A percentile compares a stretch with the other conserved stretches of the same genome.
phyloP scores from a whole-genome alignment of 2,797 vertebrate species.

The Anguilla pacifica region DNA sequence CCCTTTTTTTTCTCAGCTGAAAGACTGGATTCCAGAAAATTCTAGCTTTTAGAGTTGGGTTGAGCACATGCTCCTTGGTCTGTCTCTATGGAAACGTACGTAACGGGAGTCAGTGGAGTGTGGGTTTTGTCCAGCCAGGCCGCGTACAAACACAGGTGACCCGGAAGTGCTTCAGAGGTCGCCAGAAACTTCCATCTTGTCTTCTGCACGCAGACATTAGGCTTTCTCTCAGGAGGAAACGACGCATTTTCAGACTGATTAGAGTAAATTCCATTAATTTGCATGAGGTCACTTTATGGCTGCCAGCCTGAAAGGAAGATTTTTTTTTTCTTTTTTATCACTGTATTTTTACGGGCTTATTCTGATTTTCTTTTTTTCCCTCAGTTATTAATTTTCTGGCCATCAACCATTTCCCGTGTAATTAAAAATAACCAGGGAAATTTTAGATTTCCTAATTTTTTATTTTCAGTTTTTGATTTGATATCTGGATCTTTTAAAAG shows the following conservation, averaged over 20 bases:
- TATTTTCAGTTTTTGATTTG: background rate
- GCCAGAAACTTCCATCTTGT: conserved; percentile 35
- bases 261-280: background rate
- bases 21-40: conserved; percentile 61
- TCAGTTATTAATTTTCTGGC: background rate
- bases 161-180: conserved; percentile 53
- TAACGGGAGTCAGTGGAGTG: conserved; percentile 70
- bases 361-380: background rate
- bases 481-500: background rate
- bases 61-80: conserved; percentile 65
- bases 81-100: conserved; percentile 80
- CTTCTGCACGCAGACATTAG: background rate
- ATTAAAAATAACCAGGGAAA: background rate
- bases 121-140: conserved; percentile 59
- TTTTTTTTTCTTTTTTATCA: background rate
- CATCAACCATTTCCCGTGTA: background rate
- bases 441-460: background rate
- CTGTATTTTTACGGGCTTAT: background rate
- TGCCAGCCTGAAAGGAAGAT: background rate
- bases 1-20: conserved; percentile 45
- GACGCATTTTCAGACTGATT: background rate
- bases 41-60: conserved; percentile 68
- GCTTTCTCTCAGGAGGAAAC: background rate
- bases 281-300: background rate
- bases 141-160: conserved; percentile 66